phyloP scores from a whole-genome alignment of 2,888 invertebrate species.

The Pseudanteris insignis region DNA sequence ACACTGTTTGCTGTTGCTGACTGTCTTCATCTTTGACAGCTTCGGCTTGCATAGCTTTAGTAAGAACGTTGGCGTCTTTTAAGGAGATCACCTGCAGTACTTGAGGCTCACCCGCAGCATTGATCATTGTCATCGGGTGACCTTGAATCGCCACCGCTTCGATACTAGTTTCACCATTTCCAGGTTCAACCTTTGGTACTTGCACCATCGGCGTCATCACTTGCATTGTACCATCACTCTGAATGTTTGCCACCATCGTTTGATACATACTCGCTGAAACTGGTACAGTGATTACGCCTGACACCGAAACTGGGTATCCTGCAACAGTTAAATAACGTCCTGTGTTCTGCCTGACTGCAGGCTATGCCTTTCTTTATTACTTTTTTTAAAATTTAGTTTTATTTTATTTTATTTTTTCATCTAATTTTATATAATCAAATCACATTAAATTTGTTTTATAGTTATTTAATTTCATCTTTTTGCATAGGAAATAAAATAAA shows the following conservation, averaged over 20 bases:
- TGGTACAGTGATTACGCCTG: conserved; percentile 95
- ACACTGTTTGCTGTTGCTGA: conserved; percentile 67
- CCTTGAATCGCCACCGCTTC: conserved; percentile 81
- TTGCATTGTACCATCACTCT: conserved; percentile 84
- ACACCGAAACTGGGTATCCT: conserved; percentile 85
- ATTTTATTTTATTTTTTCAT: too few relatives aligned
- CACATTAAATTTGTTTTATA: too few relatives aligned
- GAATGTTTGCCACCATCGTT: conserved; percentile 92
- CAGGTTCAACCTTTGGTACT: conserved; percentile 82
- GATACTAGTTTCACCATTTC: conserved; percentile 76
- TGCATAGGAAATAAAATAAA: too few relatives aligned
- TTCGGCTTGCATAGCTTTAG: conserved; percentile 79
- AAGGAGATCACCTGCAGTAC: conserved; percentile 85
- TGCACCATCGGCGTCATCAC: conserved; percentile 80
- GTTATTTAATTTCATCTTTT: too few relatives aligned
- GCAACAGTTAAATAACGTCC: conserved; percentile 64
- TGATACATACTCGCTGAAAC: conserved; percentile 96
- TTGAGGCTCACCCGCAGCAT: conserved; percentile 77
- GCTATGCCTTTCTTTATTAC: conserved; percentile 10
- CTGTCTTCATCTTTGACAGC: conserved; percentile 63
- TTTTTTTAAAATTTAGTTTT: not conserved
- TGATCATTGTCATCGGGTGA: conserved; percentile 81
- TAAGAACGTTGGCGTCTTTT: conserved; percentile 84
- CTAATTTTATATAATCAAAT: too few relatives aligned
- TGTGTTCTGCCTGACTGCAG: conserved; percentile 43